phyloP scores from a whole-genome alignment of 2,888 invertebrate genomes.

The Portevinia maculata region DNA sequence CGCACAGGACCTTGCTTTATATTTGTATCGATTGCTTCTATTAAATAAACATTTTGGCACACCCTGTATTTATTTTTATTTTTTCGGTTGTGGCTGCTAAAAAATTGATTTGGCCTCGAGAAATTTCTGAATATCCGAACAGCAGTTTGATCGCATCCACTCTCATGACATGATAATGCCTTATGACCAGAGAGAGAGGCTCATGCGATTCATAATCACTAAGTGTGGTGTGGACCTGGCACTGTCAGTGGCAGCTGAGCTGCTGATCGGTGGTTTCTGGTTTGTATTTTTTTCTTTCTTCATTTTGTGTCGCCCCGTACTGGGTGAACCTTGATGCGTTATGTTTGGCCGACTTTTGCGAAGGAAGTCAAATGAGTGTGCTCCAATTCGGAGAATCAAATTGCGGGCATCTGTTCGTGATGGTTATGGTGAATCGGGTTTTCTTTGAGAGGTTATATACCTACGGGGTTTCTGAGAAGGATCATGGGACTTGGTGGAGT shows the following conservation, averaged over 20 bases:
- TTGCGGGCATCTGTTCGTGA: constrained; percentile 13
- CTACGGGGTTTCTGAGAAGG: constrained; percentile 37
- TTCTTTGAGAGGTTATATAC: constrained; percentile 19
- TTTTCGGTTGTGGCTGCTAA: not conserved
- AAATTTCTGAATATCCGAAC: constrained; percentile 38
- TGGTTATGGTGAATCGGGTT: constrained; percentile 18
- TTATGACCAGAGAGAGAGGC: not conserved
- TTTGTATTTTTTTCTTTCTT: not conserved
- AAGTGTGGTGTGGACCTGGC: constrained; percentile 24
- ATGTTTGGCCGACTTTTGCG: constrained; percentile 8
- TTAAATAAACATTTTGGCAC: constrained; percentile 12
- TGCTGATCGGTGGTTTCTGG: not conserved
- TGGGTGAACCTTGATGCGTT: constrained; percentile 31
- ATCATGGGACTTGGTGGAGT: constrained; percentile 16
- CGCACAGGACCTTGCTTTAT: constrained; percentile 37
- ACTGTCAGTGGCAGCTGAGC: constrained; percentile 29
- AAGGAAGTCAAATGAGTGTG: constrained; percentile 20
- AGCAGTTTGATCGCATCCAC: constrained; percentile 20
- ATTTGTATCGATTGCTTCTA: not conserved
- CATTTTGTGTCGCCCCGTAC: constrained; percentile 8
- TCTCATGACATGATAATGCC: not conserved
- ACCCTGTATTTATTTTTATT: constrained; percentile 19
- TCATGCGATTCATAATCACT: constrained; percentile 12
- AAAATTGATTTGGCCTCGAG: constrained; percentile 49
- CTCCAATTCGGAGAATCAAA: constrained; percentile 27